phyloP scores from a whole-genome alignment of 2,113 vertebrate genomes.

The Okapia johnstoni region DNA sequence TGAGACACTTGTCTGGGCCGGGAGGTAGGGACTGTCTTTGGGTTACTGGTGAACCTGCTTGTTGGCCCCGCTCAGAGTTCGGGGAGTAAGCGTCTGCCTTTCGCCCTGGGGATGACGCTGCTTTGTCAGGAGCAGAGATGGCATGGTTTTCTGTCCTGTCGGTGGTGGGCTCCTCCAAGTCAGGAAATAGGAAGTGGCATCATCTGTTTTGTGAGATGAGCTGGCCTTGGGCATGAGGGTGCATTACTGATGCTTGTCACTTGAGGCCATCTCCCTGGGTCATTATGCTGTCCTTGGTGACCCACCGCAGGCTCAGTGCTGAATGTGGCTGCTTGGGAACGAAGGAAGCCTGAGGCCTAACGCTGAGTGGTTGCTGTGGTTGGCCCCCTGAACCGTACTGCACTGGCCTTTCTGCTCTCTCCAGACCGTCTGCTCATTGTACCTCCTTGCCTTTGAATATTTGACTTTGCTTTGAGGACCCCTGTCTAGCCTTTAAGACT shows the following conservation, averaged over 20 bases:
- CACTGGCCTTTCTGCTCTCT: neutral
- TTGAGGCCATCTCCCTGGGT: neutral
- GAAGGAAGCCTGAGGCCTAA: neutral
- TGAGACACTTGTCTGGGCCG: neutral
- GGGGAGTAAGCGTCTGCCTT: neutral
- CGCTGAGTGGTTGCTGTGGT: rapidly evolving
- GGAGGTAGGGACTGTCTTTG: neutral
- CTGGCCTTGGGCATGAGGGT: neutral
- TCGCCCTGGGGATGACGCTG: neutral
- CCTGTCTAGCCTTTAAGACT: neutral
- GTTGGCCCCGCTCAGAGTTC: neutral
- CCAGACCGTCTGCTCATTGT: neutral
- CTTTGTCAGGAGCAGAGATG: neutral
- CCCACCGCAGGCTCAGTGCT: rapidly evolving
- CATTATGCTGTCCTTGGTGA: neutral
- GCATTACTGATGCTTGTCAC: neutral
- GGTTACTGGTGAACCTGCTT: neutral
- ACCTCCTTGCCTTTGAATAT: neutral
- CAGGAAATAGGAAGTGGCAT: neutral
- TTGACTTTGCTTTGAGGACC: neutral
- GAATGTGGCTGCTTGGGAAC: neutral
- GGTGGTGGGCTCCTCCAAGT: neutral
- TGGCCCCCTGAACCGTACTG: neutral
- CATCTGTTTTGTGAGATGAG: neutral
- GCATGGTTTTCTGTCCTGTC: neutral